A percentile compares a stretch with the other conserved stretches of the same genome.
Evolutionary conservation across 2,888 invertebrate genomes (phyloP).

Genomic region (Drosophila neonasuta): DNA sequence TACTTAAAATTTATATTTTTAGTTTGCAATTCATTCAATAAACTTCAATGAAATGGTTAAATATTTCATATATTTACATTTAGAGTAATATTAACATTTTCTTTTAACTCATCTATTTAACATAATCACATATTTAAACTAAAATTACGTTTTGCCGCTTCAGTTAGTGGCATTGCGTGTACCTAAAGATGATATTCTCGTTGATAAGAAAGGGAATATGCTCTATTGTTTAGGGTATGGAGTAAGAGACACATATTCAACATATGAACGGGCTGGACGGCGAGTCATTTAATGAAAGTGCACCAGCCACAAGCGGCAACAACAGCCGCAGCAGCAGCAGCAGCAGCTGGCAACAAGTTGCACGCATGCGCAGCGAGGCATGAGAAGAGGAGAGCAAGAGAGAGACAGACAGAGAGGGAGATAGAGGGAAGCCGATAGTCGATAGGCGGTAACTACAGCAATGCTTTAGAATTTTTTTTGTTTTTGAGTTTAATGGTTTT

Average conservation of each 20-base stretch:
- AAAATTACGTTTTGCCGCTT: not conserved
- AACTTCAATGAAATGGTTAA: not conserved
- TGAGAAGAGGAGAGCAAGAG: constrained; percentile 9
- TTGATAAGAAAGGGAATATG: constrained; percentile 10
- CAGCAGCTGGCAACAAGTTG: constrained; percentile 72
- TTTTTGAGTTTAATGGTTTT: constrained; percentile 66
- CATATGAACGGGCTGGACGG: constrained; percentile 21
- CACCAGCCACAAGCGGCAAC: constrained; percentile 44
- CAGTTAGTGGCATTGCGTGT: constrained; percentile 8
- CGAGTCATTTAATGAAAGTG: constrained; percentile 63
- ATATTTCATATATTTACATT: not conserved
- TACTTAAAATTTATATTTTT: not conserved
- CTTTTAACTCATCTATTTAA: not conserved
- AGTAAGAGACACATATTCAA: constrained; percentile 19
- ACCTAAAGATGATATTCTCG: constrained; percentile 2
- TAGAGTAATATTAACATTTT: not conserved
- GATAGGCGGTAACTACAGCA: constrained; percentile 46
- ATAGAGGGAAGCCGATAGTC: constrained; percentile 20
- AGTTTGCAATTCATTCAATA: not conserved
- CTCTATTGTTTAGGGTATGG: not conserved
- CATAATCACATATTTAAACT: not conserved
- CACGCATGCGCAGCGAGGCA: constrained; percentile 67
- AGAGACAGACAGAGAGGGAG: not conserved
- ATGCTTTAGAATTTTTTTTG: constrained; percentile 66
- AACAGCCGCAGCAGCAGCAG: constrained; percentile 26